phyloP scores from a whole-genome alignment of 2,113 vertebrate genomes.

The Grus americana region DNA sequence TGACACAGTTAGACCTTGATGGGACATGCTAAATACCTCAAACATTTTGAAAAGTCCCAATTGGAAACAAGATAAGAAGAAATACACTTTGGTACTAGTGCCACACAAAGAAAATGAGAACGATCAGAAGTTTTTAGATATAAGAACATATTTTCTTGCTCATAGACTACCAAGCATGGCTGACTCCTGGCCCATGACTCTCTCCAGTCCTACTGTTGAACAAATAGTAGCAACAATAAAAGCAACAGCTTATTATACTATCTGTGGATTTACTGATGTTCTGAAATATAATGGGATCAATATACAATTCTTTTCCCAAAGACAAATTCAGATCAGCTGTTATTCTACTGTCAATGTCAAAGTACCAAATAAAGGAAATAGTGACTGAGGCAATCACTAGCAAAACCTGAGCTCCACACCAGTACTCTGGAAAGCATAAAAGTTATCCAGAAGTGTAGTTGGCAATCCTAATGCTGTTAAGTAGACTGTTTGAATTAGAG shows the following conservation, averaged over 20 bases:
- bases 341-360: background rate
- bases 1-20: background rate
- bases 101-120: background rate
- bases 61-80: background rate
- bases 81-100: background rate
- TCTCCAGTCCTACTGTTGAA: background rate
- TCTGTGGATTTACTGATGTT: background rate
- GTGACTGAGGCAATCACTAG: background rate
- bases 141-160: background rate
- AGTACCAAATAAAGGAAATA: background rate
- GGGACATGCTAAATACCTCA: background rate
- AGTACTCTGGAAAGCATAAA: background rate
- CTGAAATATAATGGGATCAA: background rate
- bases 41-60: background rate
- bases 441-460: background rate
- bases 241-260: background rate
- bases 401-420: background rate
- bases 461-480: background rate
- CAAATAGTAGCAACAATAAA: background rate
- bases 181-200: background rate
- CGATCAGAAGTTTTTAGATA: background rate
- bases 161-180: background rate
- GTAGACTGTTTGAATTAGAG: background rate
- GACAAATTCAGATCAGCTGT: background rate
- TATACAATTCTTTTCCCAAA: background rate